These are phyloP conservation scores for Characodon lateralis DNA, from an alignment of 2,797 vertebrate species.

Conservation along the genomic window DNA sequence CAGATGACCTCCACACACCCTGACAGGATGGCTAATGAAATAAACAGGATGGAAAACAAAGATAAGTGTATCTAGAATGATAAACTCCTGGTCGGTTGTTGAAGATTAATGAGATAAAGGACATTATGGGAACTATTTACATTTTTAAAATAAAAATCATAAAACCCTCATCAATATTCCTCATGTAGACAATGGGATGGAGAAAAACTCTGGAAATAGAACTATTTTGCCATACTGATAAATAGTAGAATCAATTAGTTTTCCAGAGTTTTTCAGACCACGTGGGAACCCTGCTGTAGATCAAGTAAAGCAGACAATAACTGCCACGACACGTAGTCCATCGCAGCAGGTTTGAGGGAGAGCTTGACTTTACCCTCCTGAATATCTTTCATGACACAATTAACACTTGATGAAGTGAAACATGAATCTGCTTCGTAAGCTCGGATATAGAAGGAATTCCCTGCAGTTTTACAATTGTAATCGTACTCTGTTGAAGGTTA, in stretches of 20 bases:
- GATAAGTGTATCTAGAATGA: not conserved
- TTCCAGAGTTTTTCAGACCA: not conserved
- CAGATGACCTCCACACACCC: not conserved
- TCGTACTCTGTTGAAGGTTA: not conserved
- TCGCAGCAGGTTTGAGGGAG: conserved; percentile 11
- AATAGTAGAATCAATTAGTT: not conserved
- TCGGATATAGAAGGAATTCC: not conserved
- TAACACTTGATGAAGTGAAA: conserved; percentile 2
- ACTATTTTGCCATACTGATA: not conserved
- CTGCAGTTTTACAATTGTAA: not conserved
- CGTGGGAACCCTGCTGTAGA: not conserved
- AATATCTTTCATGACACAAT: not conserved
- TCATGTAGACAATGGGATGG: not conserved
- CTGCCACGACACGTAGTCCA: not conserved
- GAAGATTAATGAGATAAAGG: not conserved
- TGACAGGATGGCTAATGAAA: not conserved
- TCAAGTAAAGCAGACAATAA: not conserved
- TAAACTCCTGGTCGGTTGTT: not conserved
- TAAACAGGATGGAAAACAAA: not conserved
- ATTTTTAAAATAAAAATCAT: not conserved
- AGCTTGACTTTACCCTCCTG: conserved; percentile 2
- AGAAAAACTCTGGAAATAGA: not conserved
- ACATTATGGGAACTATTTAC: not conserved
- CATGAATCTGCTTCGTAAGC: not conserved
- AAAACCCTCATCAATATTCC: not conserved